Evolutionary conservation across 2,888 invertebrate species (phyloP).

Genomic region (Andrena marginata): DNA sequence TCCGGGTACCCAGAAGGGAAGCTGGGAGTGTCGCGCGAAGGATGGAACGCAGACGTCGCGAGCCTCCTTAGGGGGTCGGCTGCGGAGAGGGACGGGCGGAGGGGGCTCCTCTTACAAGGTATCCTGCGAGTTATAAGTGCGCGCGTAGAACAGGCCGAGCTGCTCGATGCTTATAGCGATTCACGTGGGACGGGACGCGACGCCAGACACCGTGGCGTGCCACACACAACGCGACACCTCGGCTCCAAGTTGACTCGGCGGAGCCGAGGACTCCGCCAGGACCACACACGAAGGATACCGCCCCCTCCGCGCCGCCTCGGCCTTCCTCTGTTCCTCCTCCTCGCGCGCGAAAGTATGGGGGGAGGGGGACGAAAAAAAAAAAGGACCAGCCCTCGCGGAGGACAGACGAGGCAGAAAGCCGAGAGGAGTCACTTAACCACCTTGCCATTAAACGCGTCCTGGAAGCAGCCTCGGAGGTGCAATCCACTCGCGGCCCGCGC

Average conservation of each 20-base stretch:
- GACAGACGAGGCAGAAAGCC: slow-evolving; percentile 52
- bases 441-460: slow-evolving; percentile 62
- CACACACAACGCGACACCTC: slow-evolving; percentile 85
- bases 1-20: background rate
- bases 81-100: background rate
- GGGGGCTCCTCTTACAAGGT: slow-evolving; percentile 26
- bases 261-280: slow-evolving; percentile 73
- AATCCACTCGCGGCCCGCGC: slow-evolving; percentile 22
- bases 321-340: slow-evolving; percentile 58
- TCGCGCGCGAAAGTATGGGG: slow-evolving; percentile 57
- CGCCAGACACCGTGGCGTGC: slow-evolving; percentile 81
- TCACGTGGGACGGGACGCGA: slow-evolving; percentile 72
- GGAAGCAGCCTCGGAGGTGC: slow-evolving; percentile 47
- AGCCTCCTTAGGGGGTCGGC: slow-evolving; percentile 46
- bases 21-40: background rate
- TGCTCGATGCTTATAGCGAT: slow-evolving; percentile 60
- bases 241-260: slow-evolving; percentile 71
- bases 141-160: slow-evolving; percentile 25
- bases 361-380: too few relatives aligned
- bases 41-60: slow-evolving; percentile 2
- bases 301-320: slow-evolving; percentile 49
- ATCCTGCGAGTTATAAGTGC: slow-evolving; percentile 18
- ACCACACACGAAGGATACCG: slow-evolving; percentile 84
- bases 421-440: slow-evolving; percentile 63
- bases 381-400: slow-evolving; percentile 36